phyloP scores from a whole-genome alignment of 2,113 vertebrate species.

The Tretioscincus oriximinensis region DNA sequence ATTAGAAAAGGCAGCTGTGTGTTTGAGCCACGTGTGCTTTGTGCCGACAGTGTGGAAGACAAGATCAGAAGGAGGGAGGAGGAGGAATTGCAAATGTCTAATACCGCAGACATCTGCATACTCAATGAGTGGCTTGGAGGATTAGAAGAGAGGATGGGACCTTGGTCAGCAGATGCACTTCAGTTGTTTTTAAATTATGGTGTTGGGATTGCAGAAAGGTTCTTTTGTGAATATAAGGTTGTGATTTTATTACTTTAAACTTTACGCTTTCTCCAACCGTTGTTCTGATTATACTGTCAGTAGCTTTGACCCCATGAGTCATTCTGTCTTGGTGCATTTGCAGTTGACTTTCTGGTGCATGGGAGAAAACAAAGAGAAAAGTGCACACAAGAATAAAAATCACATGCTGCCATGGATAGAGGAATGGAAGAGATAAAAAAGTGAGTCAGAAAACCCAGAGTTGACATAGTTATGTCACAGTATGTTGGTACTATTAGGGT shows the following conservation, averaged over 20 bases:
- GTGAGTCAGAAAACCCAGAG: neutral
- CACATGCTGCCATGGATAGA: neutral
- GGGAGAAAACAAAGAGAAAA: neutral
- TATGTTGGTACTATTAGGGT: no score
- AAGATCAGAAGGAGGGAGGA: neutral
- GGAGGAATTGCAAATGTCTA: fast-evolving
- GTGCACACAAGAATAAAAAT: neutral
- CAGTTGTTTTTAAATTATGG: neutral
- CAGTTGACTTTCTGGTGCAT: neutral
- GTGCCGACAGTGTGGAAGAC: neutral
- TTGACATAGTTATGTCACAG: neutral
- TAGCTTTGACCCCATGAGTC: neutral
- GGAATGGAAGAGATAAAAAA: neutral
- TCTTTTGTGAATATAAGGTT: neutral
- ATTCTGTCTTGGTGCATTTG: neutral
- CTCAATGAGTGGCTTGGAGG: neutral
- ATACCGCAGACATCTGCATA: fast-evolving
- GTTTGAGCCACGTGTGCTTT: neutral
- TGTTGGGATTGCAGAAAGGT: neutral
- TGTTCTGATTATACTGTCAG: neutral
- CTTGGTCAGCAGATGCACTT: neutral
- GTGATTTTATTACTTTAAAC: neutral
- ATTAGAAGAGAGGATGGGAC: neutral
- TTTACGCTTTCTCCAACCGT: neutral
- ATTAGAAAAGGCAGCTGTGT: slow-evolving; percentile 25